Percentiles rank a stretch among this genome's conserved stretches.
phyloP scores from a whole-genome alignment of 2,888 invertebrate genomes.

The Diarsia rubi region DNA sequence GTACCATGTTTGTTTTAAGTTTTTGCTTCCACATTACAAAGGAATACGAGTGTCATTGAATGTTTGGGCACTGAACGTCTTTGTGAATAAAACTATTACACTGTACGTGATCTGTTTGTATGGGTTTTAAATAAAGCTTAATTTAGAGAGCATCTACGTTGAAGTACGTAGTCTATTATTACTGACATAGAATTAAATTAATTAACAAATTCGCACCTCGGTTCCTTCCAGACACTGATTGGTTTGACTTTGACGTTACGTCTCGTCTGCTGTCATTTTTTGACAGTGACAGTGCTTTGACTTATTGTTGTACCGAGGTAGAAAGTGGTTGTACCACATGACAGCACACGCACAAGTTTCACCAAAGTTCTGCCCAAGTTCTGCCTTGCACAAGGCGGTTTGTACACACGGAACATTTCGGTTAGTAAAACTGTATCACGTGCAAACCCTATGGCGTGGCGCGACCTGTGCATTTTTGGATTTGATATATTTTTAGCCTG shows the following conservation, averaged over 20 bases:
- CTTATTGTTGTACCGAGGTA: no score
- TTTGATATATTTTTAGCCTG: no score
- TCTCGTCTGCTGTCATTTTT: background rate
- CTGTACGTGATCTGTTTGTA: conserved; percentile 2
- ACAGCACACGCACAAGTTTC: no score
- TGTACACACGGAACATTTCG: no score
- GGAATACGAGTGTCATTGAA: conserved; percentile 12
- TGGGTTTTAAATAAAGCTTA: conserved; percentile 2
- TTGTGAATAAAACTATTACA: conserved; percentile 1
- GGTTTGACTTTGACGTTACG: conserved; percentile 6
- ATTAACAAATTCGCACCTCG: conserved; percentile 16
- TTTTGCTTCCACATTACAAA: conserved; percentile 29
- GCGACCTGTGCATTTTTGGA: no score
- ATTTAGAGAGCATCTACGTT: background rate
- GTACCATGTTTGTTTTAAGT: conserved; percentile 33
- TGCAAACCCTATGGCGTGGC: no score
- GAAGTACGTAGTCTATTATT: background rate
- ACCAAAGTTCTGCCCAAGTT: no score
- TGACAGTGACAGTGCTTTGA: background rate
- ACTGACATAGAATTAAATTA: conserved; percentile 21
- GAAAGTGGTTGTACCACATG: no score
- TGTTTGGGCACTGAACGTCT: conserved; percentile 12
- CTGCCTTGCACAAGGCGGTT: no score
- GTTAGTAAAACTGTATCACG: no score
- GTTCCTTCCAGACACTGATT: background rate